phyloP scores from a whole-genome alignment of 2,888 invertebrate species.

The Acanthosepion esculentum region DNA sequence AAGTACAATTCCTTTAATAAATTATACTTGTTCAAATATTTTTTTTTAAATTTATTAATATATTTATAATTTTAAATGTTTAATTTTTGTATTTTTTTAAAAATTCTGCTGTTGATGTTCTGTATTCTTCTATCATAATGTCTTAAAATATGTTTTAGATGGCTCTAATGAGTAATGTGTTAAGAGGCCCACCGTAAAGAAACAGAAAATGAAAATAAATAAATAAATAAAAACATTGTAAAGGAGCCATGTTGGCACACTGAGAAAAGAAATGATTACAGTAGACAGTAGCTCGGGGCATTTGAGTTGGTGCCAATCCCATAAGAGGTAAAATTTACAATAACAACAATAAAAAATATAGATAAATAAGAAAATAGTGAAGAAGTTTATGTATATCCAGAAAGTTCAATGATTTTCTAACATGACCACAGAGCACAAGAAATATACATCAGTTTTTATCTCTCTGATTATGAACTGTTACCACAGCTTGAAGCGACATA shows the following conservation, averaged over 20 bases:
- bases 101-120: not conserved
- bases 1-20: not conserved
- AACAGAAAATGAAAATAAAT: not conserved
- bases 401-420: not conserved
- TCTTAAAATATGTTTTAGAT: not conserved
- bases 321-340: not conserved
- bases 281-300: not conserved
- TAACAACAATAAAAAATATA: not conserved
- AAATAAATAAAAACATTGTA: not conserved
- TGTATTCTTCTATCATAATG: not conserved
- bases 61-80: not conserved
- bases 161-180: not conserved
- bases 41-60: not conserved
- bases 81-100: not conserved
- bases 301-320: slow-evolving; percentile 20
- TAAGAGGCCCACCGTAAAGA: not conserved
- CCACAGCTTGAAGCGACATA: not conserved
- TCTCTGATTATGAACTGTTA: not conserved
- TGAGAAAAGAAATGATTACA: not conserved
- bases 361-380: not conserved
- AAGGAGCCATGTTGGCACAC: not conserved
- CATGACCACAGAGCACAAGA: not conserved
- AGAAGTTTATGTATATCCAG: not conserved
- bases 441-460: not conserved
- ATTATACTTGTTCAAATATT: not conserved